Evolutionary conservation across 2,113 vertebrate species (phyloP), one percentile per base, ranked within the genome.

Genomic region (Smithornis capensis): DNA sequence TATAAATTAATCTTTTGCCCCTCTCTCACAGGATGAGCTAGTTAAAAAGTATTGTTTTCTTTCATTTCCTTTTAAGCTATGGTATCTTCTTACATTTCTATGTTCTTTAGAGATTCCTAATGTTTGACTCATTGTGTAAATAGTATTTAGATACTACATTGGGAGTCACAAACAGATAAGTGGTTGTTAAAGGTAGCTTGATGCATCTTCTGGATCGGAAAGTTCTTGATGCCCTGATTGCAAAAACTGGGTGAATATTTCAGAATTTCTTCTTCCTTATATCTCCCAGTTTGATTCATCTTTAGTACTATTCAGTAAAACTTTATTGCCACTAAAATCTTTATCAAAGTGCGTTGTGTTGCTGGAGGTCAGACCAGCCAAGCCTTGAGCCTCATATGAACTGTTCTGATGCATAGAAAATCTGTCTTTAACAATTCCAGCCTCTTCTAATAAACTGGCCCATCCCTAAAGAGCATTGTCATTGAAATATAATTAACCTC

Each of bases 221-320:
- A 78, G 47, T 68, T 94, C 62, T 84, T 89, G 69, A 87, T 71
- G 73, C 11, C n/a, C 22, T 87, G 42, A 37, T 21, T 78, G 73
- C 44, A 87, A 78, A 94, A 91, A 55, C 9, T 74, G 33, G 22
- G 64, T 60, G 44, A 83, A 89, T 63, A 74, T 52, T 83, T 81
- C 80, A 74, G 52, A 79, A 57, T 81, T 87, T 81, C 29, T 68
- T 95, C 69, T 90, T 76, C 52, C 68, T 92, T 89, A 92, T 53
- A 53, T 87, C 55, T 94, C 83, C 65, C 92, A 60, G 86, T 87
- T 82, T 94, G 71, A 86, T 89, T 92, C 92, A 60, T 92, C 77
- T 94, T 94, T 87, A 94, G 68, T 71, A 60, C 47, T 91, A 52
- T 84, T 95, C 86, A 64, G 91, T 94, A 96, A 95, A 97, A 97